Percentiles rank a stretch among this genome's conserved stretches.
Evolutionary conservation across 2,888 invertebrate species (phyloP).

Genomic region (Acronicta psi): DNA sequence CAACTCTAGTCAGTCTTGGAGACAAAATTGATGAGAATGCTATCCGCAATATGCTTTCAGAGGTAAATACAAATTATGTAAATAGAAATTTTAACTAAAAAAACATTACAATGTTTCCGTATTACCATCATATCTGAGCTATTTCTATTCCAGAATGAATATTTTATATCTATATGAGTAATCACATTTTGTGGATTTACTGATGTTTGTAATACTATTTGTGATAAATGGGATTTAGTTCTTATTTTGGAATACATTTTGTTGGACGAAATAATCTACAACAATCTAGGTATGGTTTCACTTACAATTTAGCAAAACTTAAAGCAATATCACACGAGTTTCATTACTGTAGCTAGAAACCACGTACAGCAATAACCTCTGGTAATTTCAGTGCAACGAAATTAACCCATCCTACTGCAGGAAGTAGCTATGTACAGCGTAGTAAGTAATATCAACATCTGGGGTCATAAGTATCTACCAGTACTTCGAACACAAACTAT

Average conservation of each 20-base stretch:
- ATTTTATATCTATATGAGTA: not conserved
- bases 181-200: conserved; percentile 1
- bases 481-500: conserved; percentile 38
- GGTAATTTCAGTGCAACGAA: conserved; percentile 33
- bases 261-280: too few species aligned
- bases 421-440: conserved; percentile 5
- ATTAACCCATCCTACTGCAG: conserved; percentile 27
- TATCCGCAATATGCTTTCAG: conserved; percentile 90
- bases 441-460: conserved; percentile 45
- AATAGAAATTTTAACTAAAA: conserved; percentile 5
- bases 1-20: conserved; percentile 90
- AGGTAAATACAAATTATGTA: conserved; percentile 77
- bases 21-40: conserved; percentile 88
- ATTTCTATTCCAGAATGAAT: not conserved
- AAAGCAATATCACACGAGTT: conserved; percentile 17
- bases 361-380: conserved; percentile 16
- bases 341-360: conserved; percentile 20
- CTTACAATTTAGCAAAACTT: conserved; percentile 1
- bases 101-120: not conserved
- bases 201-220: not conserved
- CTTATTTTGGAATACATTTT: not conserved
- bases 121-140: not conserved
- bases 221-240: not conserved
- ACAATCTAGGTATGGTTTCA: conserved; percentile 1
- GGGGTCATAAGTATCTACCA: conserved; percentile 35